Base-by-base conservation (phyloP, 2,797 vertebrate genomes). In the Sorex maritimensis region DNA sequence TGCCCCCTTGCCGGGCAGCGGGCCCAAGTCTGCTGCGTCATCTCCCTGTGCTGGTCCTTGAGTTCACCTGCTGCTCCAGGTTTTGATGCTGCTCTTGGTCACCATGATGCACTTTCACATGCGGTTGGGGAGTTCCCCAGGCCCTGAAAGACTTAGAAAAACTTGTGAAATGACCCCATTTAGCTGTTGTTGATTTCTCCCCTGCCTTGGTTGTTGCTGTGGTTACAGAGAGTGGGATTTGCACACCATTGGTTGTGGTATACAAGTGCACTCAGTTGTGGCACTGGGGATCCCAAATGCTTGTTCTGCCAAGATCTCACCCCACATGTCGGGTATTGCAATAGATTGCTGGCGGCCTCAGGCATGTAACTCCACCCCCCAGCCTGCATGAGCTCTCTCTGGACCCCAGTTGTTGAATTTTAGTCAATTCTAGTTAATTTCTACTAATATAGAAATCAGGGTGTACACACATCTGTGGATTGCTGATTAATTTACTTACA, bases 361-460 rank as follows among this genome's bases (percentile, higher is more conserved):
- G 58, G 58, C 58, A 61, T 61, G 6, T 23, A 61, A 21, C 15
- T 15, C 58, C 17, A 23, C 21, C 4, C 17, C 58, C 58, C 52
- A 55, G 4, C 15, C 58, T 19, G 55, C 8, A n/a, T 68, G 30
- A 58, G 75, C 46, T 85, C 86, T 90, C 19, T 13, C 69, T 41
- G 23, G 5, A 7, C 72, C 26, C 81, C 11, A 92, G 24, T n/a
- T 85, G 17, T 65, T 74, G 71, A 87, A 44, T 75, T 92, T 95
- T 87, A 95, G 65, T 84, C 73, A 74, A 38, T 67, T 96, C 52
- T 87, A 46, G 73, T 69, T 90, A 52, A 52, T 52, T 81, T 94
- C 28, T 23, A 69, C 2, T 81, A 74, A 80, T 86, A n/a, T 41
- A 77, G 87, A 79, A 82, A 75, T 28, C 15, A 65, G 10, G 23